phyloP scores from a whole-genome alignment of 30 jellyfish, hydroid and myxozoan species.

The Aurelia sp. region DNA sequence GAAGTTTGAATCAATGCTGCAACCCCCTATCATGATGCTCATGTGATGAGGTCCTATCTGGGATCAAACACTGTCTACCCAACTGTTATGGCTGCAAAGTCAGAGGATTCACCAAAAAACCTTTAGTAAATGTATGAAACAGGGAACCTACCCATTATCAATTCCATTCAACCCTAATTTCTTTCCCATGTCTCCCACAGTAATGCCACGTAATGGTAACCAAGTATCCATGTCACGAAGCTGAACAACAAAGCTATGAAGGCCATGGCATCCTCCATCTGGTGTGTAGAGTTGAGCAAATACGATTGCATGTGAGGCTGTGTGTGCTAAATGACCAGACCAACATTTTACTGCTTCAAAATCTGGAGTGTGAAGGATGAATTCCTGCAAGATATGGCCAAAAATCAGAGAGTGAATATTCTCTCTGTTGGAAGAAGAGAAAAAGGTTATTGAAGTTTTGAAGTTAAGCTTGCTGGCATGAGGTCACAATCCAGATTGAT shows the following conservation, averaged over 20 bases:
- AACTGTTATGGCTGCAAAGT: too few relatives aligned
- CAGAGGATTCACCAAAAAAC: too few relatives aligned
- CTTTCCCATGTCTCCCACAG: slow-evolving; percentile 97
- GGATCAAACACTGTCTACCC: too few relatives aligned
- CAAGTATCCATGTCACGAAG: slow-evolving; percentile 57
- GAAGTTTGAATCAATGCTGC: too few relatives aligned
- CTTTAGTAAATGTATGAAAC: too few relatives aligned
- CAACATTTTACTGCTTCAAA: slow-evolving; percentile 94
- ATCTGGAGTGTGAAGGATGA: slow-evolving; percentile 85
- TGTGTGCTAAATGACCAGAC: slow-evolving; percentile 92
- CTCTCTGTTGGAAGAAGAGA: background rate
- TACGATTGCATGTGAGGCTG: slow-evolving; percentile 91
- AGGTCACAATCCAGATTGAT: too few relatives aligned
- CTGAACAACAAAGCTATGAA: slow-evolving; percentile 88
- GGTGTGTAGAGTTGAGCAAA: slow-evolving; percentile 99
- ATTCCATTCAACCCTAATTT: slow-evolving; percentile 90
- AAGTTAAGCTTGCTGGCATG: too few relatives aligned
- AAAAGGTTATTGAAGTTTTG: background rate
- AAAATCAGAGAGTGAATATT: background rate
- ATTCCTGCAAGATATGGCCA: slow-evolving; percentile 65
- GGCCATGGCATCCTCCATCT: slow-evolving; percentile 97
- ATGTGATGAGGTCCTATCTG: too few relatives aligned
- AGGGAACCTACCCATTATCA: slow-evolving; percentile 83
- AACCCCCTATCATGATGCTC: too few relatives aligned
- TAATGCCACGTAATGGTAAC: slow-evolving; percentile 85